A percentile compares a stretch with the other conserved stretches of the same genome.
Conservation (phyloP, 2,888 invertebrate genomes). For the Rhyacophila evoluta region DNA sequence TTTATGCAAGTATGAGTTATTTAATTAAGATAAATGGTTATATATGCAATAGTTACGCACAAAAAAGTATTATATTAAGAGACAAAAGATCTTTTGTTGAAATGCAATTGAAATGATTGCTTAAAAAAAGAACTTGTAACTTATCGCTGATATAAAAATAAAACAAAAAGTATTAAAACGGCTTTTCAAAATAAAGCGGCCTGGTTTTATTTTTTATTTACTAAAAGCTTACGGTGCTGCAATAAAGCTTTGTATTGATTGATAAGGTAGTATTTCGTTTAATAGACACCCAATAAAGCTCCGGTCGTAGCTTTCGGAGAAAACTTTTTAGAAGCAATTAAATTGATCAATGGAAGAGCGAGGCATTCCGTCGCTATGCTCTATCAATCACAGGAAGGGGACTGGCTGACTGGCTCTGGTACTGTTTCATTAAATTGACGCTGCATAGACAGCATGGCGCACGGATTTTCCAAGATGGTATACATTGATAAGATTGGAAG, state of each 20-base stretch:
- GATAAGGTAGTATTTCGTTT: constrained; percentile 45
- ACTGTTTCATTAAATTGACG: constrained; percentile 29
- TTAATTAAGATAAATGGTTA: too few species aligned
- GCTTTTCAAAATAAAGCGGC: neutral
- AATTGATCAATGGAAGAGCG: constrained; percentile 46
- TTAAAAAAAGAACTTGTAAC: too few species aligned
- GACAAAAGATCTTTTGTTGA: too few species aligned
- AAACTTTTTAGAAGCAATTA: constrained; percentile 52
- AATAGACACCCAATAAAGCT: constrained; percentile 45
- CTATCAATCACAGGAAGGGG: constrained; percentile 43
- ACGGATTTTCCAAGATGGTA: neutral
- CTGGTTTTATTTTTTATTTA: neutral
- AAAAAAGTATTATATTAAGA: too few species aligned
- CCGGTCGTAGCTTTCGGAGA: constrained; percentile 28
- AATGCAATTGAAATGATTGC: too few species aligned
- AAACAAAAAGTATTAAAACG: neutral
- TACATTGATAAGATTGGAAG: neutral
- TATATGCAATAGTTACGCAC: too few species aligned
- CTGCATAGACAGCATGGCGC: neutral
- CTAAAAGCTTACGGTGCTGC: neutral
- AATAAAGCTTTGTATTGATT: constrained; percentile 34
- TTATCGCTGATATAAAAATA: neutral
- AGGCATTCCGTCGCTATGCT: constrained; percentile 37
- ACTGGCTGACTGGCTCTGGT: neutral
- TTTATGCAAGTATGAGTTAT: too few species aligned